Base-by-base conservation (phyloP, 64 coral and sea anemone species). In the Stichodactyla helianthus region DNA sequence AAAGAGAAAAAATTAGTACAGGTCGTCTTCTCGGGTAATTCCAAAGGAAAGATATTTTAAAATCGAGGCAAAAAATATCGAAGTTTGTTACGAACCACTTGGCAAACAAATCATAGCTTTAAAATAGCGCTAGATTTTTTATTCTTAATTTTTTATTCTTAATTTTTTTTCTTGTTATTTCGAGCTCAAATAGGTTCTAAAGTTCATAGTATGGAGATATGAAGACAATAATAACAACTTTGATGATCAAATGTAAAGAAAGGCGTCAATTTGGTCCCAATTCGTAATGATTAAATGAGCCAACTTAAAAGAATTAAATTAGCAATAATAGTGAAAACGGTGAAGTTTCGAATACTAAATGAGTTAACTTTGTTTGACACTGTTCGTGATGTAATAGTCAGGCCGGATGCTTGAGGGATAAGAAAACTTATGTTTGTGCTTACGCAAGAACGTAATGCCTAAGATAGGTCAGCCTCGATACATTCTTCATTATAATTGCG, bases 401-500 rank as follows among this genome's bases (percentile, higher is more conserved):
- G 7, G 18, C 78, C 78, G 51, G 78, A 81, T 85, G 87, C 86
- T 54, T 51, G 84, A 79, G 77, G 59, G 31, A 83, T 67, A 16
- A 31, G 83, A 89, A 80, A 87, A 89, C 64, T 86, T 83, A 55
- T 88, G 60, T 92, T 90, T 93, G 80, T 93, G 91, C 22, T 93
- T 90, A 96, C 85, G 93, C 94, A 97, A 88, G 94, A 93, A 89
- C 55, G 17, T 84, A 90, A 87, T 82, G 87, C 83, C 91, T 90
- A 79, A 74, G 25, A 71, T 59, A 93, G 89, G 79, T 86, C 81
- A 93, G 90, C 94, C 90, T 85, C 76, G 77, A 74, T 84, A 97
- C 94, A 97, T 90, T 88, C 84, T 97, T 92, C 89, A 95, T 95
- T 89, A 92, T 87, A 88, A 84, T 93, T 92, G 93, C 81, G 60